phyloP scores from a whole-genome alignment of 2,113 vertebrate species.

The Rhabdomys dilectus region DNA sequence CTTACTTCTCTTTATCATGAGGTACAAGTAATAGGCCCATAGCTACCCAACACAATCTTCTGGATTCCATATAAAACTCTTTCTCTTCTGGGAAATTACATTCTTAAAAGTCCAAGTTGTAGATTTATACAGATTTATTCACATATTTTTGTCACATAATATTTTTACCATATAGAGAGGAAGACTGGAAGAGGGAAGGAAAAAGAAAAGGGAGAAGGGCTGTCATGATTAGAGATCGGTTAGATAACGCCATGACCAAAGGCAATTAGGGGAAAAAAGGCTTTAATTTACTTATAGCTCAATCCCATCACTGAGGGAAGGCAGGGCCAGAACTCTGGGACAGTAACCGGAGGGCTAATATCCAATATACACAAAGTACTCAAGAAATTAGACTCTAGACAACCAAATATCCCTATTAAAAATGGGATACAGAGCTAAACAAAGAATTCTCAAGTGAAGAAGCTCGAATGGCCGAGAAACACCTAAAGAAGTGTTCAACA shows the following conservation, averaged over 20 bases:
- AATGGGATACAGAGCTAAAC: no score
- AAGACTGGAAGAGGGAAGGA: background rate
- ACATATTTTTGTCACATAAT: background rate
- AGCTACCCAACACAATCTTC: background rate
- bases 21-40: background rate
- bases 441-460: no score
- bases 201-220: background rate
- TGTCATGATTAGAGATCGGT: no score
- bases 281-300: background rate
- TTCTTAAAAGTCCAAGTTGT: background rate
- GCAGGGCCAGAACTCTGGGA: no score
- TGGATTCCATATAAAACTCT: background rate
- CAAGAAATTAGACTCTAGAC: no score
- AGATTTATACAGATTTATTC: background rate
- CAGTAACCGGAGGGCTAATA: background rate
- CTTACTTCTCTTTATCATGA: background rate
- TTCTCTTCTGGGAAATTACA: background rate
- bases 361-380: no score
- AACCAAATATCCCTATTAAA: no score
- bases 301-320: background rate
- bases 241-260: background rate
- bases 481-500: no score
- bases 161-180: background rate
- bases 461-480: no score
- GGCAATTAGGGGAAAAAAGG: background rate